Conservation (phyloP, 2,888 invertebrate genomes). For the Vesta saturnalis region DNA sequence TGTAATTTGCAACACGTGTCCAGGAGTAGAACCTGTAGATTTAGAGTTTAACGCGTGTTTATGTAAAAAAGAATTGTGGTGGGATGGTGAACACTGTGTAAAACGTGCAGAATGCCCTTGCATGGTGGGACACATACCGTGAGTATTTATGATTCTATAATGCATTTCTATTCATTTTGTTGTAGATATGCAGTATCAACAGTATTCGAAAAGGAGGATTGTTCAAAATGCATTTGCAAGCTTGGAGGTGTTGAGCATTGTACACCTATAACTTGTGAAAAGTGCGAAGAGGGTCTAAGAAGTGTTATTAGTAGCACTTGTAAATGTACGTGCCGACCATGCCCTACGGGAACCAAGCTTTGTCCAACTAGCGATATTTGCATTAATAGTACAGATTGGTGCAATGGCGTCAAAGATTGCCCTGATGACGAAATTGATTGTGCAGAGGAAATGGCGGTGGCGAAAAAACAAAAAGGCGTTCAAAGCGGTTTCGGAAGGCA, state of each 20-base stretch:
- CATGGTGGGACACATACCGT: constrained; percentile 71
- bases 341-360: constrained; percentile 70
- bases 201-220: constrained; percentile 75
- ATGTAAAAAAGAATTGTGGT: constrained; percentile 68
- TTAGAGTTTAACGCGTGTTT: constrained; percentile 63
- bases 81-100: constrained; percentile 81
- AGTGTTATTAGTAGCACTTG: constrained; percentile 72
- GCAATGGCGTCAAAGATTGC: constrained; percentile 83
- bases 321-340: constrained; percentile 78
- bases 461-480: neutral
- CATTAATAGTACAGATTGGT: constrained; percentile 77
- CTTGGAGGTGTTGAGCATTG: constrained; percentile 79
- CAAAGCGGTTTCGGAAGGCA: too few species aligned
- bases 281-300: constrained; percentile 70
- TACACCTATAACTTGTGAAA: constrained; percentile 72
- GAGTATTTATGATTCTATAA: constrained; percentile 48
- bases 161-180: neutral
- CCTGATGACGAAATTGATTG: constrained; percentile 84
- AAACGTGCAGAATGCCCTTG: constrained; percentile 73
- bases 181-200: constrained; percentile 78
- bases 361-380: constrained; percentile 82
- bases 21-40: constrained; percentile 60
- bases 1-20: constrained; percentile 66
- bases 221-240: constrained; percentile 82
- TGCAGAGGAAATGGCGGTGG: constrained; percentile 42